phyloP scores from a whole-genome alignment of 2,888 invertebrate species.

The Heliconius aoede region DNA sequence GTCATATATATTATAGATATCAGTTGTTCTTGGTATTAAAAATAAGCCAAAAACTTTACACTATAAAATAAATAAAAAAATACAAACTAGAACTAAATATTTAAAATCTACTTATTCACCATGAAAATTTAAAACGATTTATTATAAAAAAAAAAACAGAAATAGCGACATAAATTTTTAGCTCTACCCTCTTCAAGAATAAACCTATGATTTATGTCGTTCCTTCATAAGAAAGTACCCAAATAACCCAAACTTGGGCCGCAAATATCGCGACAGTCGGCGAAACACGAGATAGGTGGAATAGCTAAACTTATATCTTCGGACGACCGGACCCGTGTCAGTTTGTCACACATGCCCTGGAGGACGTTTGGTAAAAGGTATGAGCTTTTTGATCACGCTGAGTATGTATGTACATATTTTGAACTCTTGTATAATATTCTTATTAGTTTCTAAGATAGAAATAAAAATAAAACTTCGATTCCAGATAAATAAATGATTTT shows the following conservation, averaged over 20 bases:
- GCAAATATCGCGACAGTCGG: slow-evolving; percentile 68
- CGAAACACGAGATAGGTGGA: slow-evolving; percentile 56
- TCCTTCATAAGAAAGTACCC: slow-evolving; percentile 39
- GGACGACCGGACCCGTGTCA: slow-evolving; percentile 79
- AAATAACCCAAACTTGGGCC: slow-evolving; percentile 49
- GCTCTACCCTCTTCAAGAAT: slow-evolving; percentile 42
- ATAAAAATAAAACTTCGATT: too few relatives aligned
- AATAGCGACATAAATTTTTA: slow-evolving; percentile 31
- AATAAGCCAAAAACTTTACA: slow-evolving; percentile 18
- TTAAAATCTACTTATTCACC: neutral
- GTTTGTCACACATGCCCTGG: slow-evolving; percentile 68
- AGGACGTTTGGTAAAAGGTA: slow-evolving; percentile 51
- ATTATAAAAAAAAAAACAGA: slow-evolving; percentile 37
- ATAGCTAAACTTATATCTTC: slow-evolving; percentile 63
- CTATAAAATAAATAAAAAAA: neutral
- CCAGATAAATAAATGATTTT: too few relatives aligned
- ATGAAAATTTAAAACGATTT: slow-evolving; percentile 7
- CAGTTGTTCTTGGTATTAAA: neutral
- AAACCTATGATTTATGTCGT: slow-evolving; percentile 44
- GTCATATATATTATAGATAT: too few relatives aligned
- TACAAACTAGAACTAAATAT: neutral
- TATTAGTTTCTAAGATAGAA: too few relatives aligned
- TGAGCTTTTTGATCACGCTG: slow-evolving; percentile 40
- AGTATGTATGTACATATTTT: too few relatives aligned
- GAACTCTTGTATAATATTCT: too few relatives aligned